Percentiles rank a stretch among this genome's conserved stretches.
These are phyloP conservation scores for Papilio aristodemus DNA, from an alignment of 1,140 invertebrate species.

Conservation along the genomic window DNA sequence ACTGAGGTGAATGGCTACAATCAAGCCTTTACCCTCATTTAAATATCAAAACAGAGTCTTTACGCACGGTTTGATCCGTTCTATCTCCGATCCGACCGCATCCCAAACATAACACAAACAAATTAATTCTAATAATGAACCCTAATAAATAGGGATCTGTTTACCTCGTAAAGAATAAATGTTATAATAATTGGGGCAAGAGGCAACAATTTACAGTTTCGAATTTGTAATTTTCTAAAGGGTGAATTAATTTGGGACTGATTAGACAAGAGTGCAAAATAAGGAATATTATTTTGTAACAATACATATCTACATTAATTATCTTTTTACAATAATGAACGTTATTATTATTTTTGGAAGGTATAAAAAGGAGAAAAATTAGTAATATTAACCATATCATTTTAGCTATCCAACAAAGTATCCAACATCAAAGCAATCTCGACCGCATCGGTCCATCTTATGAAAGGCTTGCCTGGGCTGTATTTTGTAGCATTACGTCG, in stretches of 20 bases:
- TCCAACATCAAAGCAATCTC: too few species aligned
- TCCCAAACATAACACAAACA: conserved; percentile 77
- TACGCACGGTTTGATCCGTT: conserved; percentile 58
- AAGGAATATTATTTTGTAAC: background rate
- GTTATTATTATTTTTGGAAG: too few species aligned
- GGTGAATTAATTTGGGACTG: conserved; percentile 72
- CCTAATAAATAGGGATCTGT: conserved; percentile 77
- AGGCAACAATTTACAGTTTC: conserved; percentile 71
- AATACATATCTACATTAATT: too few species aligned
- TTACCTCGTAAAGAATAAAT: conserved; percentile 78
- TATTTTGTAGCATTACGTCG: too few species aligned
- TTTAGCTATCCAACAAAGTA: too few species aligned
- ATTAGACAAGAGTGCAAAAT: conserved; percentile 46
- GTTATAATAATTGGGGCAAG: conserved; percentile 76
- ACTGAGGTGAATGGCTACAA: conserved; percentile 60
- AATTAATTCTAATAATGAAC: conserved; percentile 79
- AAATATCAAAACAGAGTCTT: conserved; percentile 76
- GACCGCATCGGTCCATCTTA: too few species aligned
- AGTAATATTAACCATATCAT: too few species aligned
- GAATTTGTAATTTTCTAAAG: conserved; percentile 62
- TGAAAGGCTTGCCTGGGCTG: too few species aligned
- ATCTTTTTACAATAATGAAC: too few species aligned
- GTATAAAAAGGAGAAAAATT: too few species aligned
- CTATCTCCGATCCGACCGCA: conserved; percentile 49
- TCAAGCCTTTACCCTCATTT: conserved; percentile 73